These are phyloP conservation scores for Gambusia affinis DNA, from an alignment of 2,113 vertebrate species.

Conservation along the genomic window DNA sequence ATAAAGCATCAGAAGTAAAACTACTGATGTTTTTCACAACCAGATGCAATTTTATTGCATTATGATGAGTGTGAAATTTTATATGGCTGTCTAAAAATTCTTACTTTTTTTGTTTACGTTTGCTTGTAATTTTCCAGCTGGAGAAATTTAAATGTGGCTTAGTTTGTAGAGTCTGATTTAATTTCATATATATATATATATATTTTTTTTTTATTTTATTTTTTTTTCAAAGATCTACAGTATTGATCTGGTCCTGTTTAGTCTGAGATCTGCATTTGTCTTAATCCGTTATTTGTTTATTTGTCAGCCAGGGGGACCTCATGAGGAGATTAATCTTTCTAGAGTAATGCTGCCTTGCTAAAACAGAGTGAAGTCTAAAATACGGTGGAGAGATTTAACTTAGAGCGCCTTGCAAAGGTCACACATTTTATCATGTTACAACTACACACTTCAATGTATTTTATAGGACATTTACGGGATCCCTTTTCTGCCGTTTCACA, in stretches of 20 bases:
- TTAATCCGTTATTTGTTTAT: constrained; percentile 17
- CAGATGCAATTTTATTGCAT: background rate
- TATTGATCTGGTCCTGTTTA: constrained; percentile 41
- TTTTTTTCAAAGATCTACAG: constrained; percentile 1
- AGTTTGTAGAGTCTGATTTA: background rate
- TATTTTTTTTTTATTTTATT: background rate
- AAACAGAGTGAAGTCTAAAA: background rate
- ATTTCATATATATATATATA: too few relatives aligned
- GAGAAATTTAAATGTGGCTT: background rate
- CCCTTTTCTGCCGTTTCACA: background rate
- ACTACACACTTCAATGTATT: background rate
- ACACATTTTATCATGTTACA: background rate
- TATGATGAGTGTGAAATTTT: background rate
- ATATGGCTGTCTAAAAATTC: background rate
- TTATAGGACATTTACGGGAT: too few relatives aligned
- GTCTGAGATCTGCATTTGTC: constrained; percentile 42
- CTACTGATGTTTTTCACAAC: background rate
- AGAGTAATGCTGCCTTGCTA: constrained; percentile 3
- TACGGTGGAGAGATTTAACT: background rate
- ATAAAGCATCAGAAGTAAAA: background rate
- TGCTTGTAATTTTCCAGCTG: background rate
- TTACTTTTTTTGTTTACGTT: background rate
- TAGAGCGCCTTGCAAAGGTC: background rate
- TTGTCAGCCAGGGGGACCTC: constrained; percentile 29
- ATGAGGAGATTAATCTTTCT: constrained; percentile 13